phyloP scores from a whole-genome alignment of 2,888 invertebrate genomes.

The Therioaphis trifolii region DNA sequence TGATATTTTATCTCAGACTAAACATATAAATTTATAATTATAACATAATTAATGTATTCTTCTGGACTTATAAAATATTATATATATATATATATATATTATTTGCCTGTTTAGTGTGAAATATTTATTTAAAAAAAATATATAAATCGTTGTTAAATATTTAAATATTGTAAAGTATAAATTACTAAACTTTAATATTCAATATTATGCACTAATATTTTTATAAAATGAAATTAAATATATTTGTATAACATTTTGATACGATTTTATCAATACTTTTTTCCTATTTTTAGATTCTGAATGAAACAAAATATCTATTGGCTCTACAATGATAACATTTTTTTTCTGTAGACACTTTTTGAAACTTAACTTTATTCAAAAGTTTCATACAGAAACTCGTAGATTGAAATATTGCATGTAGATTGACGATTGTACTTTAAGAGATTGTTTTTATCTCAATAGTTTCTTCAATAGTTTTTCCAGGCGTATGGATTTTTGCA shows the following conservation, averaged over 20 bases:
- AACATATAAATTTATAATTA: slow-evolving; percentile 42
- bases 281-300: too few species aligned
- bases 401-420: too few species aligned
- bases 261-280: too few species aligned
- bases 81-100: slow-evolving; percentile 22
- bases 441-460: too few species aligned
- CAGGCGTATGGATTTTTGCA: too few species aligned
- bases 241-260: not conserved
- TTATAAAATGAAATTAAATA: not conserved
- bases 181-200: not conserved
- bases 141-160: slow-evolving; percentile 40
- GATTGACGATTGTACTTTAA: too few species aligned
- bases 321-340: too few species aligned
- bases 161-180: slow-evolving; percentile 27
- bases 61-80: not conserved
- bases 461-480: too few species aligned
- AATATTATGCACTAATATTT: not conserved
- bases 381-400: too few species aligned
- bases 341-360: too few species aligned
- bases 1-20: slow-evolving; percentile 81
- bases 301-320: too few species aligned
- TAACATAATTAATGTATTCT: not conserved
- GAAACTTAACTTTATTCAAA: too few species aligned
- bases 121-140: slow-evolving; percentile 33
- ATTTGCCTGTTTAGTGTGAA: slow-evolving; percentile 19